Evolutionary conservation across 2,888 invertebrate genomes (phyloP), one percentile per base, ranked within the genome.

Genomic region (Oscheius sp.): DNA sequence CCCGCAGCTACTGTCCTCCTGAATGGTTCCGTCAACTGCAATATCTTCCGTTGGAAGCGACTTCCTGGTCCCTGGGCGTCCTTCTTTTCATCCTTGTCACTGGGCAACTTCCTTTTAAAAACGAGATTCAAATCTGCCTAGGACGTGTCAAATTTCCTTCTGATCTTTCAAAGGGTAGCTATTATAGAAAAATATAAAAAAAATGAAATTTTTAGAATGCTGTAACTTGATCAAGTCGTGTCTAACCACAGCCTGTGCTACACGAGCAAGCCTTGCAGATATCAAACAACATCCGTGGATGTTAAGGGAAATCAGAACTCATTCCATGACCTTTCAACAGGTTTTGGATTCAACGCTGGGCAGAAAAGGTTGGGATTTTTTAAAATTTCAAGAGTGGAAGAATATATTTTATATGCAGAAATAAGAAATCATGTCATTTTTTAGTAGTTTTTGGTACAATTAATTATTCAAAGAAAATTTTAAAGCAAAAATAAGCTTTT

Each of bases 51-150:
- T 68, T 83, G 8, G 83, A 83, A 63, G 74, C 76, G 17, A 74
- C 81, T 87, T 95, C 94, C 94, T 95, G 95, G 95, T 92, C 94
- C 14, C 89, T 95, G n/a, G 95, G 95, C 3, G 82, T 84, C 3
- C 72, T 82, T 2, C 73, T 83, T 17, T 82, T 81, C 75, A 80
- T 82, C 45, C 72, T 82, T 12, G 72, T 83, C 33, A 77, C 78
- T 33, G 81, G 80, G 6, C 71, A 75, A 28, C 72, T 81, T 6
- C 82, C 81, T 14, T 82, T 80, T 77, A 61, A 70, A 26, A 82
- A 82, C 67, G 83, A 83, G 45, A 80, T 83, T 38, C 83, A 83
- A 68, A 81, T 80, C 24, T 82, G 82, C 47, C 72, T 82, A 17
- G 83, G 83, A 20, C 65, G 76, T 9, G 75, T 83, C 33, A 76